phyloP scores from a whole-genome alignment of 2,888 invertebrate genomes.

The Aricia artaxerxes region DNA sequence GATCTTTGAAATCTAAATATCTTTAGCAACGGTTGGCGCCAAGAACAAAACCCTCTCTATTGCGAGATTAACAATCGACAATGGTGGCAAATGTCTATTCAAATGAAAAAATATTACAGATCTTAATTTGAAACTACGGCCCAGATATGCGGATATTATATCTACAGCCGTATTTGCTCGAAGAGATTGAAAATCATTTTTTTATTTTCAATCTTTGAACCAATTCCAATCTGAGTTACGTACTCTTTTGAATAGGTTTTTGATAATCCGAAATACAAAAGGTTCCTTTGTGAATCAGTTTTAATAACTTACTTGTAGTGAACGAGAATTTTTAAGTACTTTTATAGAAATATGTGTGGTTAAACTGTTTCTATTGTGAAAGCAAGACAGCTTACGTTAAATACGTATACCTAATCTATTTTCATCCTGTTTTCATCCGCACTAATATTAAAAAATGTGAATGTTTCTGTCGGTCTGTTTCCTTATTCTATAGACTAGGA shows the following conservation, averaged over 20 bases:
- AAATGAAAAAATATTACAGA: conserved; percentile 2
- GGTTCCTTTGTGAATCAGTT: not conserved
- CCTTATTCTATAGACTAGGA: too few relatives aligned
- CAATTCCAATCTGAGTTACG: conserved; percentile 25
- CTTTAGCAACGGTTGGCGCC: not conserved
- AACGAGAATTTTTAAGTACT: not conserved
- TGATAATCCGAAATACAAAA: conserved; percentile 16
- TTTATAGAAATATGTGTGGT: not conserved
- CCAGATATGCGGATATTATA: conserved; percentile 7
- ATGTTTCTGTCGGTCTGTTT: too few relatives aligned
- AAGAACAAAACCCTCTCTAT: not conserved
- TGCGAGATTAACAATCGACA: not conserved
- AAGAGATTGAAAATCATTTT: conserved; percentile 25
- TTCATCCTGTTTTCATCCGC: not conserved
- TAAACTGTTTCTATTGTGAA: not conserved
- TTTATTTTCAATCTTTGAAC: conserved; percentile 26
- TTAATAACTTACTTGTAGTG: not conserved
- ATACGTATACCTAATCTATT: too few relatives aligned
- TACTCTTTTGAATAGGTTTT: conserved; percentile 3
- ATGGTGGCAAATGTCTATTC: not conserved
- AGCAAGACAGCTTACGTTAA: not conserved
- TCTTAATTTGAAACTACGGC: conserved; percentile 24
- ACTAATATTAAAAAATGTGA: not conserved
- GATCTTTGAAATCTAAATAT: not conserved
- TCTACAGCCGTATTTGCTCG: conserved; percentile 15